These are phyloP conservation scores for Solea senegalensis DNA, from an alignment of 2,113 vertebrate species.

Conservation along the genomic window DNA sequence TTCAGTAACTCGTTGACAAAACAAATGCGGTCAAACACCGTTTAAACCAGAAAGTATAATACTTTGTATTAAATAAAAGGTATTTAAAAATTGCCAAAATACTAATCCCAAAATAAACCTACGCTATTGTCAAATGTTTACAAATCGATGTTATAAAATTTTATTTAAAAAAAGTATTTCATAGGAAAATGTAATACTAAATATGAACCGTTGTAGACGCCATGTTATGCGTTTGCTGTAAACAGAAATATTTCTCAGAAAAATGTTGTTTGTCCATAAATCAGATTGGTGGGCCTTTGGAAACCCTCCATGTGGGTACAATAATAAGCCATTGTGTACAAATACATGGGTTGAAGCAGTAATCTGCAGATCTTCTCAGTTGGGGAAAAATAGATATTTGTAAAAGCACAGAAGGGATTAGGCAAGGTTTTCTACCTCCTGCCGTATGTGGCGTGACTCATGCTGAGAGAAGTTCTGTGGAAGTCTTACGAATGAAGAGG, in stretches of 20 bases:
- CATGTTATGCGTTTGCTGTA: not conserved
- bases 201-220: not conserved
- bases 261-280: slow-evolving; percentile 49
- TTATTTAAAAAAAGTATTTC: not conserved
- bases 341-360: slow-evolving; percentile 50
- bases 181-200: not conserved
- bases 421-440: slow-evolving; percentile 79
- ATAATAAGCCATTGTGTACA: slow-evolving; percentile 69
- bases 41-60: no score
- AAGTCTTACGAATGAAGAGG: slow-evolving; percentile 60
- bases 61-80: no score
- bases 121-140: not conserved
- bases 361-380: slow-evolving; percentile 59
- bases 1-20: not conserved
- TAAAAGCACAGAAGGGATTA: slow-evolving; percentile 77
- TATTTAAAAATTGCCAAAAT: not conserved
- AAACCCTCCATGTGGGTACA: slow-evolving; percentile 51
- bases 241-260: slow-evolving; percentile 13
- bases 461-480: slow-evolving; percentile 71
- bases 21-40: not conserved
- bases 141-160: not conserved
- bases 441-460: slow-evolving; percentile 61
- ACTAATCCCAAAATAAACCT: not conserved
- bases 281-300: slow-evolving; percentile 53
- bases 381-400: slow-evolving; percentile 76